Base-by-base conservation (phyloP, 2,113 vertebrate species). In the Marmota flaviventris region DNA sequence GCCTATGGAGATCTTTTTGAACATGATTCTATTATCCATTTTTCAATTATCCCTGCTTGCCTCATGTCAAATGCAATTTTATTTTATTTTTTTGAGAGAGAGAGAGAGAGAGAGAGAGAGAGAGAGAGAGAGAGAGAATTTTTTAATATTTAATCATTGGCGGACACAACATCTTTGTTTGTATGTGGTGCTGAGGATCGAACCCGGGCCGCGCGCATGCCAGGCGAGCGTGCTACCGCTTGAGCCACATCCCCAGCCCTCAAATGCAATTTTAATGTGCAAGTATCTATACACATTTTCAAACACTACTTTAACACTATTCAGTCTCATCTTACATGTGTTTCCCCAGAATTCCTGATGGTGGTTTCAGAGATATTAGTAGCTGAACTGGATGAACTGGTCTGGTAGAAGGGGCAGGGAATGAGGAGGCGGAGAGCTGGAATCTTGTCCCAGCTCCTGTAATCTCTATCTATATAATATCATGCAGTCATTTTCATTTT, bases 401-500 rank as follows among this genome's bases (percentile, higher is more conserved):
- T 53, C 45, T 79, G 39, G 27, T 45, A 14, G 67, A 72, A 82
- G 75, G 34, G 67, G 34, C 16, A 91, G 37, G 45, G 69, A 93
- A 70, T 69, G 37, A 72, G 24, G 48, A 48, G 79, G 32, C 65
- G 42, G 32, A 93, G 48, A 53, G 9, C 32, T 53, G 45, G 12
- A 70, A 86, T 91, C 63, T 88, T 95, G n/a, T 42, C 13, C 45
- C 39, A 75, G 63, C 7, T 90, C 53, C 77, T 79, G 0, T 72
- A 63, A 65, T 72, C 61, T 27, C 18, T 73, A 12, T 53, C 17
- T 72, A 65, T 84, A 24, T 58, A 83, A 45, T 77, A 67, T 51
- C 8, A 14, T 65, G 11, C 18, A 94, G 34, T 51, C 10, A 67
- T 92, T 97, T 97, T 85, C 24, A 58, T 75, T 89, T 69, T 39